Base-by-base conservation (phyloP, 2,888 invertebrate species). In the Altica lythri region DNA sequence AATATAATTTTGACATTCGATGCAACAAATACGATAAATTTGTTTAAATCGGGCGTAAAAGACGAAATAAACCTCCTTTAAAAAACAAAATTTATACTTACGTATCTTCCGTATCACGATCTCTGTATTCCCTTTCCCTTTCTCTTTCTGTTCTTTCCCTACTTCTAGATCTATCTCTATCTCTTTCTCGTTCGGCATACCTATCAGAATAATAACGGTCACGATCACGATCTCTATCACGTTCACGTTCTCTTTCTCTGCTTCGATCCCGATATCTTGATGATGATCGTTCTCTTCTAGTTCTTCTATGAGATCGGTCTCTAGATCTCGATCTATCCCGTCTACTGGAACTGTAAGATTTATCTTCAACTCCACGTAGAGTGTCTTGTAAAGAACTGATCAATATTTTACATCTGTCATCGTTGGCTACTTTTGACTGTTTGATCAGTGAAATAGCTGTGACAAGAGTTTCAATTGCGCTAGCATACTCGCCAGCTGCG, bases 401-500 rank as follows among this genome's bases (percentile, higher is more conserved):
- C 50, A 99, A 80, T 67, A 98, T 97, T 79, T 97, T 96, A 81
- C 99, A 99, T 32, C 99, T 85, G 74, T 99, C 99, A 77, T 99
- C 98, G 67, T 89, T 88, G 0, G 95, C 91, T 37, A 95, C 92
- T 47, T 72, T 77, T 50, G 97, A 97, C 81, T 98, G 97, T 75
- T 97, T 97, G 66, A 99, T 99, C 52, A 99, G 82, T 5, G 97
- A 96, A 69, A 99, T 97, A 4, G 99, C 99, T 0, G 99, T 99
- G 54, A 97, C 95, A 60, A 99, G 82, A 2, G 99, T 99, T 79
- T 99, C 98, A 60, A 99, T 96, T 43, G 99, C 99, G 76, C 95
- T 95, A 1, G 95, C 94, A 78, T 93, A 96, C 78, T 99, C 98
- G 6, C 97, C 95, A 52, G 95, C 93, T 34, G 95, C 95, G 2